Evolutionary conservation across 2,113 vertebrate species (phyloP).

Genomic region (Phainopepla nitens): DNA sequence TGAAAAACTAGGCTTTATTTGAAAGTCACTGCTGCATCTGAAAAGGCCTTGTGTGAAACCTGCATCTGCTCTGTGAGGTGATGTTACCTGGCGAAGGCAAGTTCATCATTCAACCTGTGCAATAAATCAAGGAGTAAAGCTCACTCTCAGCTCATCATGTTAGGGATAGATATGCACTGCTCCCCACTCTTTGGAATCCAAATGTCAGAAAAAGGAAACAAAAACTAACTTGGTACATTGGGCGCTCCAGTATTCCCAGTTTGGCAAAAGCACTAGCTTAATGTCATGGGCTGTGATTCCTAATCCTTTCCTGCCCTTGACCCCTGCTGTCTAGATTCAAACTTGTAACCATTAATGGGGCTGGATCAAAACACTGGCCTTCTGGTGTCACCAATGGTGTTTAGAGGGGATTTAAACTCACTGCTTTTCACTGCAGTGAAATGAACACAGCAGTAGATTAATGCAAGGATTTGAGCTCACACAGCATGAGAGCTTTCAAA

Average conservation of each 20-base stretch:
- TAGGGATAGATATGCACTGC: background rate
- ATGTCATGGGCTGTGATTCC: slow-evolving; percentile 71
- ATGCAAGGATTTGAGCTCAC: slow-evolving; percentile 78
- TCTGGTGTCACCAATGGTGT: slow-evolving; percentile 72
- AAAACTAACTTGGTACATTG: background rate
- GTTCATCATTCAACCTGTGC: background rate
- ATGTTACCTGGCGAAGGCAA: background rate
- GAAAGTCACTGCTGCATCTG: background rate
- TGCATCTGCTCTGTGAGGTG: background rate
- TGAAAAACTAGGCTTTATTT: background rate
- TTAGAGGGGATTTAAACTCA: slow-evolving; percentile 78
- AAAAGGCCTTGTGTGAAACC: background rate
- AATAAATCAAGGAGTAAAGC: background rate
- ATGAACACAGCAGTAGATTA: slow-evolving; percentile 80
- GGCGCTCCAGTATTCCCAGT: slow-evolving; percentile 55
- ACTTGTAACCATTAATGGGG: slow-evolving; percentile 77
- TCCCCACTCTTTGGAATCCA: slow-evolving; percentile 7
- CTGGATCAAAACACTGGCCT: slow-evolving; percentile 71
- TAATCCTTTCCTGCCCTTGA: slow-evolving; percentile 81
- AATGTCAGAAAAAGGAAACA: slow-evolving; percentile 43
- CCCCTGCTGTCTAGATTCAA: slow-evolving; percentile 74
- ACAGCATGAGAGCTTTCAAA: slow-evolving; percentile 77
- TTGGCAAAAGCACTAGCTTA: slow-evolving; percentile 64
- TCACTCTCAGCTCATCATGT: background rate
- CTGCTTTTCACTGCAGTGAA: slow-evolving; percentile 74